Conservation (phyloP, 2,888 invertebrate genomes). For the Hermaeophaga mercurialis region DNA sequence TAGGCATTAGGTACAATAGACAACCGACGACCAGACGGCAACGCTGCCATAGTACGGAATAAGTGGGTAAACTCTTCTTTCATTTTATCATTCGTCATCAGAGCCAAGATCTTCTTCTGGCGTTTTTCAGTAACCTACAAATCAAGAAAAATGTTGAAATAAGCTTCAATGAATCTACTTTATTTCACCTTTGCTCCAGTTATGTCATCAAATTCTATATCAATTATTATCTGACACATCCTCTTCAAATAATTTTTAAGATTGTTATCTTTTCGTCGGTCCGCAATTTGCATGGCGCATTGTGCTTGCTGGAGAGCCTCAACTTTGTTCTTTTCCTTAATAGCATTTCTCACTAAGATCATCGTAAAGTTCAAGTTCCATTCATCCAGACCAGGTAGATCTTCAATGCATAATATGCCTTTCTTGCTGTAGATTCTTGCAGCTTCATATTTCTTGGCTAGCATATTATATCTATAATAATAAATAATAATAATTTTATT, state of each 20-base stretch:
- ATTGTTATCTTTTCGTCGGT: conserved; percentile 49
- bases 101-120: conserved; percentile 54
- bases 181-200: conserved; percentile 28
- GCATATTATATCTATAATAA: conserved; percentile 39
- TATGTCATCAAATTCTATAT: conserved; percentile 52
- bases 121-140: conserved; percentile 50
- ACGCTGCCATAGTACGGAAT: conserved; percentile 56
- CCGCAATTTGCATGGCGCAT: conserved; percentile 47
- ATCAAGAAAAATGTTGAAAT: too few relatives aligned
- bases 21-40: conserved; percentile 56
- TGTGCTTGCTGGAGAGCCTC: conserved; percentile 56
- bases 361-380: conserved; percentile 59
- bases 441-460: conserved; percentile 55
- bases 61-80: conserved; percentile 56
- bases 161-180: background rate
- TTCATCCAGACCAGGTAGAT: conserved; percentile 45
- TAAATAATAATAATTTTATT: too few relatives aligned
- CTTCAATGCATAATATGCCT: conserved; percentile 50
- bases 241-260: conserved; percentile 49
- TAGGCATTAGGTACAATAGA: conserved; percentile 56
- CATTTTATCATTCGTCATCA: conserved; percentile 54
- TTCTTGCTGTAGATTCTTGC: conserved; percentile 54
- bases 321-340: conserved; percentile 57
- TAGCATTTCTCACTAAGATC: conserved; percentile 55
- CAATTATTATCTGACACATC: conserved; percentile 46